phyloP scores from a whole-genome alignment of 2,797 vertebrate species.

The Odontamblyopus rebecca region DNA sequence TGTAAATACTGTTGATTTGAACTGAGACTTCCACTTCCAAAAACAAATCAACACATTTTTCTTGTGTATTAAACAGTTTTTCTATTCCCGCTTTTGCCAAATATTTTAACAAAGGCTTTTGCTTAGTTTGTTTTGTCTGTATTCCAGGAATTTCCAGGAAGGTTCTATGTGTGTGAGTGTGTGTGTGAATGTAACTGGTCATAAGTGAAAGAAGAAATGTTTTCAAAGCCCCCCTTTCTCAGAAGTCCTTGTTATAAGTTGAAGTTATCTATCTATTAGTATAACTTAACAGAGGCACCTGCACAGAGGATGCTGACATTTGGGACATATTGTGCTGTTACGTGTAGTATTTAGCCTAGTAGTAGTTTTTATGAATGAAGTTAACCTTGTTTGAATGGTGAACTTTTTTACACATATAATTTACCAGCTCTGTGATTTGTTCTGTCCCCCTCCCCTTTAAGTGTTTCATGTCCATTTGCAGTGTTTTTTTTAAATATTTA shows the following conservation, averaged over 20 bases:
- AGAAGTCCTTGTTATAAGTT: conserved; percentile 3
- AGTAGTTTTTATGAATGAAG: background rate
- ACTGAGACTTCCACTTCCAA: conserved; percentile 44
- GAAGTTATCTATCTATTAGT: conserved; percentile 23
- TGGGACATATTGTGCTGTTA: conserved; percentile 3
- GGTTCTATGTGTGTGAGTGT: background rate
- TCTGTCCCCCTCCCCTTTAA: background rate
- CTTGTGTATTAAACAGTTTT: conserved; percentile 47
- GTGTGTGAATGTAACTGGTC: conserved; percentile 40
- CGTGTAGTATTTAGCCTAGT: conserved; percentile 23
- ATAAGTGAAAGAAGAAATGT: conserved; percentile 35
- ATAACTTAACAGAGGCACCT: conserved; percentile 20
- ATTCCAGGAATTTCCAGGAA: background rate
- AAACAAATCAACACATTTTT: conserved; percentile 51
- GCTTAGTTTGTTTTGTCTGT: conserved; percentile 40
- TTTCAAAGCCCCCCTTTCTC: conserved; percentile 23
- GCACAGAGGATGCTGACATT: background rate
- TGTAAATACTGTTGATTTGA: conserved; percentile 74
- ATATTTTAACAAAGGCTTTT: conserved; percentile 55
- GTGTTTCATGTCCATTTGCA: conserved; percentile 44
- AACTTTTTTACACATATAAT: background rate
- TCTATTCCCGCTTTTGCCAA: conserved; percentile 64
- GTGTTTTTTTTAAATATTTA: conserved; percentile 32
- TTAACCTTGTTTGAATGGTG: background rate
- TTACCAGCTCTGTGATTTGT: background rate